Conservation (phyloP, 2,113 vertebrate genomes). For the Gambusia holbrooki region DNA sequence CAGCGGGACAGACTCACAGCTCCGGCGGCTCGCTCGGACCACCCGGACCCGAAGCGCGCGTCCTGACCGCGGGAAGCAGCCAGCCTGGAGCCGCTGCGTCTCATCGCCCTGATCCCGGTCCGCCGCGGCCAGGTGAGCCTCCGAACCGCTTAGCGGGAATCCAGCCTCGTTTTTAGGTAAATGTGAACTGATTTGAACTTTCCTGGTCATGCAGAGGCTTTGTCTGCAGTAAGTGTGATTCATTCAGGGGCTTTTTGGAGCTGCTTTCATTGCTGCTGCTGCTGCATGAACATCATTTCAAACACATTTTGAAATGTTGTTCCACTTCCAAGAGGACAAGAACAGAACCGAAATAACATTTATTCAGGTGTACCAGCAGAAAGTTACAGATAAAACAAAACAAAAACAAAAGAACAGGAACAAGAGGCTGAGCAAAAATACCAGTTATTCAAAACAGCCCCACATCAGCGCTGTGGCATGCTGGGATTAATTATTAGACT, state of each 20-base stretch:
- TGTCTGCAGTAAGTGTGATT: neutral
- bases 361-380: no score
- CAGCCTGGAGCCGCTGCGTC: neutral
- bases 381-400: no score
- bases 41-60: neutral
- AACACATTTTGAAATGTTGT: neutral
- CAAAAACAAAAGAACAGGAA: no score
- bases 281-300: neutral
- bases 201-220: neutral
- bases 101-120: conserved; percentile 9
- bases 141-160: neutral
- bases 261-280: neutral
- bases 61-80: neutral
- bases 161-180: neutral
- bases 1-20: conserved; percentile 57
- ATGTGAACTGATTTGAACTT: neutral
- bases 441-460: neutral
- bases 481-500: conserved; percentile 15
- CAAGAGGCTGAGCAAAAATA: no score
- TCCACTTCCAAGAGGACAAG: neutral
- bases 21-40: conserved; percentile 33
- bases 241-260: neutral
- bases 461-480: neutral
- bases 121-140: neutral
- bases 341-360: neutral